phyloP scores from a whole-genome alignment of 2,888 invertebrate species.

The Tromatobia lineatoria region DNA sequence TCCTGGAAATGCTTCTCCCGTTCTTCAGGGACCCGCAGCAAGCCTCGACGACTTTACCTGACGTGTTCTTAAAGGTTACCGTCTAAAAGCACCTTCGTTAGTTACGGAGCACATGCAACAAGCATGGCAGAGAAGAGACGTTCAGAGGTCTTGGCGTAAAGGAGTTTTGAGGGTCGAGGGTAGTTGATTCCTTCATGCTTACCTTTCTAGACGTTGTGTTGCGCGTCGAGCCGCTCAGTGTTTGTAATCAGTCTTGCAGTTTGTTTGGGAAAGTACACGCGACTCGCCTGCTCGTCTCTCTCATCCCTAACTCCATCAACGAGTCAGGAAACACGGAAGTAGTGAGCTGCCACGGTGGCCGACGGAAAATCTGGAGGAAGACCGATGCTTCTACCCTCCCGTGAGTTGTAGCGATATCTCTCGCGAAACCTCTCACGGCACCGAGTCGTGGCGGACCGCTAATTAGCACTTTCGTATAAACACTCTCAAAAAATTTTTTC shows the following conservation, averaged over 20 bases:
- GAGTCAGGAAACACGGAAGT: slow-evolving; percentile 42
- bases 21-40: slow-evolving; percentile 11
- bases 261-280: slow-evolving; percentile 74
- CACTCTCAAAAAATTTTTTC: slow-evolving; percentile 1
- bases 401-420: neutral
- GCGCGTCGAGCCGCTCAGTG: slow-evolving; percentile 64
- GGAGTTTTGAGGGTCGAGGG: slow-evolving; percentile 8
- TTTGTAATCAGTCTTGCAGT: slow-evolving; percentile 77
- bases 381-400: slow-evolving; percentile 13
- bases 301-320: neutral
- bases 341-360: slow-evolving; percentile 8
- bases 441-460: slow-evolving; percentile 30
- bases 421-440: neutral
- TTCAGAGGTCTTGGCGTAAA: slow-evolving; percentile 9
- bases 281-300: slow-evolving; percentile 22
- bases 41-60: slow-evolving; percentile 42
- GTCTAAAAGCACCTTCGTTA: slow-evolving; percentile 72
- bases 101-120: slow-evolving; percentile 44
- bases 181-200: slow-evolving; percentile 42
- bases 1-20: slow-evolving; percentile 10
- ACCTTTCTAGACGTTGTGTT: slow-evolving; percentile 13
- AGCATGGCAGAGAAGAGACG: slow-evolving; percentile 48
- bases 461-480: slow-evolving; percentile 41
- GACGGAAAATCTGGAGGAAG: slow-evolving; percentile 20
- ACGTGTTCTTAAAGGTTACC: slow-evolving; percentile 65